Base-by-base conservation (phyloP, 2,113 vertebrate species). In the Laticauda colubrina region DNA sequence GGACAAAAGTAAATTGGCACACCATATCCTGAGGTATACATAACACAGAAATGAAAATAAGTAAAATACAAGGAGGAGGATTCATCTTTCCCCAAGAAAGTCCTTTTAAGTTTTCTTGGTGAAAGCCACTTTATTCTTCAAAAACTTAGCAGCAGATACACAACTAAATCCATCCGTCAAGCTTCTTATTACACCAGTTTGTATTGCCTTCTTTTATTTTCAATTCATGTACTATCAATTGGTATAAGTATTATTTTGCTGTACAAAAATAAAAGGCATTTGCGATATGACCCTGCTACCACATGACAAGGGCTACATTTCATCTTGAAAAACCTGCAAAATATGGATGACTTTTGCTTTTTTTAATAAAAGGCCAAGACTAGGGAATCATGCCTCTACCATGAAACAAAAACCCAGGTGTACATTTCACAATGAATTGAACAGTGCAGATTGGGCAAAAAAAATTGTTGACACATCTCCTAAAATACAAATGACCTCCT, bases 401-500 rank as follows among this genome's bases (percentile, higher is more conserved):
- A 56, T 5, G 87, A 53, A 91, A 96, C 92, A 92, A 95, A 96
- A 94, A 95, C 94, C 96, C 96, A 97, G 95, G 95, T 95, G 95
- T 98, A 87, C 85, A 96, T 96, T 97, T 96, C 94, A 81, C 97
- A 95, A 96, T 97, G 97, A 95, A 96, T 98, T 96, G 96, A 97
- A 95, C 95, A 95, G 96, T 95, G 97, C 89, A 90, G 97, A 98
- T 98, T 95, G 97, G 96, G 97, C 97, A 98, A 98, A 98, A 98
- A 98, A 92, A 97, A 97, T 97, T 98, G 98, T 94, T 98, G 98
- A 98, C 98, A 98, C 95, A 89, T 97, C 96, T 94, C 95, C 93
- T 96, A 97, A 98, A 97, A 98, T 98, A 98, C 97, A 98, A 98
- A 98, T 98, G 98, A 98, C 98, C 97, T 96, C 94, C 96, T 96